A percentile compares a stretch with the other conserved stretches of the same genome.
phyloP scores from a whole-genome alignment of 1,140 invertebrate species.

The Drosophila baimaii region DNA sequence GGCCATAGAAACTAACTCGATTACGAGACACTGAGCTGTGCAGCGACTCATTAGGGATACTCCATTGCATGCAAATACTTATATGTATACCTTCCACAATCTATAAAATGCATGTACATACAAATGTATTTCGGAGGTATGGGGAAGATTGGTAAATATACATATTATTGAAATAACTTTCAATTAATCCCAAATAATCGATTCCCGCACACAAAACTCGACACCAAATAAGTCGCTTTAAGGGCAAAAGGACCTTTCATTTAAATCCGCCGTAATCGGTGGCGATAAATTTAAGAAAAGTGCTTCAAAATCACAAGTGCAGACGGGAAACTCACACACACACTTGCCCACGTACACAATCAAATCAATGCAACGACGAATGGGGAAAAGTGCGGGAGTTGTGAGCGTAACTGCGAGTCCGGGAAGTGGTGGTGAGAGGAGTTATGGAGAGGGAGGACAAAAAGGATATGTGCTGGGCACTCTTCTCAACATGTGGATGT shows the following conservation, averaged over 20 bases:
- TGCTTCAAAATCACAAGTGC: conserved; percentile 20
- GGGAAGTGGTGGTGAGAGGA: background rate
- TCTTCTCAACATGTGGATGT: conserved; percentile 71
- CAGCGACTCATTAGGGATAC: conserved; percentile 7
- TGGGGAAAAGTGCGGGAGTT: conserved; percentile 1
- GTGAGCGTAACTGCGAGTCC: conserved; percentile 4
- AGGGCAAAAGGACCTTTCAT: background rate
- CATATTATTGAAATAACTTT: background rate
- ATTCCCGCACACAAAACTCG: too few relatives aligned
- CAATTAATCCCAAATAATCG: background rate
- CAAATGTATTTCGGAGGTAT: background rate
- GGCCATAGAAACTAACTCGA: conserved; percentile 6
- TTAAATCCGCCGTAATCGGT: conserved; percentile 11
- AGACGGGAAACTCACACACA: conserved; percentile 17
- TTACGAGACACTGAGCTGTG: conserved; percentile 16
- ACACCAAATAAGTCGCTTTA: background rate
- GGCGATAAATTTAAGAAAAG: conserved; percentile 10
- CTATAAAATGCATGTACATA: conserved; percentile 1
- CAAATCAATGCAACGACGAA: conserved; percentile 34
- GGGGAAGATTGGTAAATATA: background rate
- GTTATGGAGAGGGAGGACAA: background rate
- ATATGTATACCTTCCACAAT: background rate
- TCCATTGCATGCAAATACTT: background rate
- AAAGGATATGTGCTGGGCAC: conserved; percentile 47
- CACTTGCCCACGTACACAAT: conserved; percentile 21